Percentiles rank a stretch among this genome's conserved stretches.
phyloP scores from a whole-genome alignment of 1,140 invertebrate genomes.

The Bombus cullumanus region DNA sequence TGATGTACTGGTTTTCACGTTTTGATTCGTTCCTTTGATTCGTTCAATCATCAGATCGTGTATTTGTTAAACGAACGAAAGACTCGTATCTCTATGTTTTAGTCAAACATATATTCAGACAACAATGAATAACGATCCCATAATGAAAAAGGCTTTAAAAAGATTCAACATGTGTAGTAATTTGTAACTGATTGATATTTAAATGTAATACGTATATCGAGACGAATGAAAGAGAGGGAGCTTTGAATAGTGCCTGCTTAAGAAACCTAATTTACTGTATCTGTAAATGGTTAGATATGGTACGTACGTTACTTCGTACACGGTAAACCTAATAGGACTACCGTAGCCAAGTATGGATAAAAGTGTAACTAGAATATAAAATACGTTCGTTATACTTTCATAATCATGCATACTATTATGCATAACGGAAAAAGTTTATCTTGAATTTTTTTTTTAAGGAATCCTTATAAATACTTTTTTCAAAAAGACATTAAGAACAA shows the following conservation, averaged over 20 bases:
- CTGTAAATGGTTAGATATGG: conserved; percentile 62
- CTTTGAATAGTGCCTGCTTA: conserved; percentile 82
- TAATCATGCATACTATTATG: conserved; percentile 12
- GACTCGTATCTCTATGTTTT: conserved; percentile 46
- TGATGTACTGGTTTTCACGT: background rate
- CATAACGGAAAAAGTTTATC: conserved; percentile 34
- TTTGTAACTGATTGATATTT: conserved; percentile 64
- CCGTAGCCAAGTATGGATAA: conserved; percentile 59
- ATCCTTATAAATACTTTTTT: background rate
- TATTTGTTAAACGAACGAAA: conserved; percentile 26
- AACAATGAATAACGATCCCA: conserved; percentile 42
- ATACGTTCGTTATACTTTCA: conserved; percentile 34
- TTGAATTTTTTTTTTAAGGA: background rate
- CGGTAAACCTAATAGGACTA: conserved; percentile 49
- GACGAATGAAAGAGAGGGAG: conserved; percentile 72
- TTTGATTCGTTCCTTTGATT: background rate
- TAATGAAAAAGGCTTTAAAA: conserved; percentile 58
- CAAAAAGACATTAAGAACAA: background rate
- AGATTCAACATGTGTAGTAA: conserved; percentile 56
- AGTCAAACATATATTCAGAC: conserved; percentile 40
- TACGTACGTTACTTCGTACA: conserved; percentile 51
- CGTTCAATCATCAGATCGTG: background rate
- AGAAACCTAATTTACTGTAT: conserved; percentile 72
- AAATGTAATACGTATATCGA: conserved; percentile 64
- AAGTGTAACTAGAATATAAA: conserved; percentile 56